phyloP scores from a whole-genome alignment of 2,888 invertebrate species.

The Microctonus brassicae region DNA sequence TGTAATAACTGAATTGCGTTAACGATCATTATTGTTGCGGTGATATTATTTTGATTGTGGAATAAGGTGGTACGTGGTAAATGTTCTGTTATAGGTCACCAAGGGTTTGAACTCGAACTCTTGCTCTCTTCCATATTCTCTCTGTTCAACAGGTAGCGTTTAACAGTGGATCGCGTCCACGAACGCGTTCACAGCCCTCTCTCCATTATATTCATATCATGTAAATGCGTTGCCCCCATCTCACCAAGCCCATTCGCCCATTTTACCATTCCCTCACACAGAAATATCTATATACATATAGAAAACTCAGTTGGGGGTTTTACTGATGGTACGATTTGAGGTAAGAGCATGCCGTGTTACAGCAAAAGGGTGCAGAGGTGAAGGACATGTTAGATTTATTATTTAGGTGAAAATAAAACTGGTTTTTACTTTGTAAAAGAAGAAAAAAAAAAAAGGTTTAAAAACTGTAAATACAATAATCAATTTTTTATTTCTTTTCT shows the following conservation, averaged over 20 bases:
- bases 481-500: not conserved
- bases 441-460: not conserved
- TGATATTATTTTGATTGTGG: not conserved
- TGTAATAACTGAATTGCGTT: not conserved
- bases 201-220: constrained; percentile 70
- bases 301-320: not conserved
- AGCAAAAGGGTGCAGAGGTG: not conserved
- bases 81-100: constrained; percentile 60
- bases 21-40: not conserved
- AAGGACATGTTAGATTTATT: not conserved
- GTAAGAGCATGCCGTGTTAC: not conserved
- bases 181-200: constrained; percentile 48
- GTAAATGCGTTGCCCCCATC: constrained; percentile 62
- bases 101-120: constrained; percentile 55
- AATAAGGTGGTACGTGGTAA: constrained; percentile 17
- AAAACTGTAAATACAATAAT: not conserved
- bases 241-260: constrained; percentile 31
- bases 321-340: not conserved
- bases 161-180: constrained; percentile 51
- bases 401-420: not conserved
- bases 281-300: not conserved
- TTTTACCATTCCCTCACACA: constrained; percentile 3
- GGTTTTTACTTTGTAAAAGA: not conserved
- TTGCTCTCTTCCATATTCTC: constrained; percentile 26
- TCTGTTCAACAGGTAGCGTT: constrained; percentile 67